These are phyloP conservation scores for Sterna hirundo DNA, from an alignment of 2,113 vertebrate species.

Conservation along the genomic window DNA sequence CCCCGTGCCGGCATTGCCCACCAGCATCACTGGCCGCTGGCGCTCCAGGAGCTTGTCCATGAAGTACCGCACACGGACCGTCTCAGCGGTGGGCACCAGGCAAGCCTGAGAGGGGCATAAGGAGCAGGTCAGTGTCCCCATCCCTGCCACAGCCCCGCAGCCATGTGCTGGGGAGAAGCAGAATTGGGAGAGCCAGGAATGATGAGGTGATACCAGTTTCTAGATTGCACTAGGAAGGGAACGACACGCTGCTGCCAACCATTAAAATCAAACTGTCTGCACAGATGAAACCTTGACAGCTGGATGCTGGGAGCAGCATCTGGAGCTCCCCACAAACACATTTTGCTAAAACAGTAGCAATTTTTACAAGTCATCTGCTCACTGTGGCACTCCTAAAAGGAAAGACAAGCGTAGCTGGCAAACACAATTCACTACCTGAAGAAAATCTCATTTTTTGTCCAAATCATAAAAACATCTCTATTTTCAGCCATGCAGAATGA, in stretches of 20 bases:
- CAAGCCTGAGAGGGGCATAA: conserved; percentile 77
- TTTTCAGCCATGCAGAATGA: background rate
- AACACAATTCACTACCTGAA: background rate
- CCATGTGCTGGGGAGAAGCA: background rate
- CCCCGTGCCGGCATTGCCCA: conserved; percentile 87
- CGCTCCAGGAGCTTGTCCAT: conserved; percentile 82
- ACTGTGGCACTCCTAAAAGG: background rate
- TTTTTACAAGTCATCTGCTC: background rate
- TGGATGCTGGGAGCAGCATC: background rate
- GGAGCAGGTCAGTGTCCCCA: background rate
- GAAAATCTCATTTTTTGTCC: background rate
- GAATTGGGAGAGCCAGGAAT: background rate
- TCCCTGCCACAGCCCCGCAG: background rate
- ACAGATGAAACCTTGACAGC: background rate
- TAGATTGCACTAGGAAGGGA: background rate
- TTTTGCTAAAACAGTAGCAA: background rate
- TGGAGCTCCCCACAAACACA: background rate
- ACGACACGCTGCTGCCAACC: rapidly evolving
- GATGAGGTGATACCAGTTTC: background rate
- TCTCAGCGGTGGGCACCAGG: conserved; percentile 90
- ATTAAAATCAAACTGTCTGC: background rate
- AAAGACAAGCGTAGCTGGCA: background rate
- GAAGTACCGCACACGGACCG: conserved; percentile 86
- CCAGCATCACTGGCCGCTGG: conserved; percentile 86
- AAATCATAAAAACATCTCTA: background rate